Evolutionary conservation across 1,140 invertebrate genomes (phyloP).

Genomic region (Bombus superbus): DNA sequence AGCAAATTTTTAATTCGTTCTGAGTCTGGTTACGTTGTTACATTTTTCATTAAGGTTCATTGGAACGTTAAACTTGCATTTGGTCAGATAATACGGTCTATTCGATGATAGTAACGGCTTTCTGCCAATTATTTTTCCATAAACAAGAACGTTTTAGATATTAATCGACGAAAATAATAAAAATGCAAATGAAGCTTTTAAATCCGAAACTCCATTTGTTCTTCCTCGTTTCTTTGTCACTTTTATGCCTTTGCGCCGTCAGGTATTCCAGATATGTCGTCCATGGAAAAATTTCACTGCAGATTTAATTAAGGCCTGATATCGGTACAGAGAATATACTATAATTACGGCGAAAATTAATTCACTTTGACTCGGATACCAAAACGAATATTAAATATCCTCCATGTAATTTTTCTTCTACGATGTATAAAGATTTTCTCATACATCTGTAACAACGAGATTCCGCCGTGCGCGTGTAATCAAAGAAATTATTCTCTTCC

Average conservation of each 20-base stretch:
- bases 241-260: background rate
- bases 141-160: background rate
- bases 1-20: background rate
- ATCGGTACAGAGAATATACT: background rate
- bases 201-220: slow-evolving; percentile 13
- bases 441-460: background rate
- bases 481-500: background rate
- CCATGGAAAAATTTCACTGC: background rate
- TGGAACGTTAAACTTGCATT: background rate
- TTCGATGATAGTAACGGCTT: background rate
- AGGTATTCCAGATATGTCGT: background rate
- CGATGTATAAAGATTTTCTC: background rate
- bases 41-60: background rate
- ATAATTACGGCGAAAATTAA: background rate
- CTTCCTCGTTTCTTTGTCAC: background rate
- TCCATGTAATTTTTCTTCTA: background rate
- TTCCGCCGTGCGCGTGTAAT: background rate
- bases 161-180: background rate
- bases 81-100: background rate
- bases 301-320: background rate
- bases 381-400: background rate
- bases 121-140: background rate
- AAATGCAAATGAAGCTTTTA: slow-evolving; percentile 17
- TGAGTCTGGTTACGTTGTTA: background rate
- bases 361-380: background rate